Percentiles rank a stretch among this genome's conserved stretches.
Evolutionary conservation across 2,888 invertebrate species (phyloP).

Genomic region (Dysmachus trigonus): DNA sequence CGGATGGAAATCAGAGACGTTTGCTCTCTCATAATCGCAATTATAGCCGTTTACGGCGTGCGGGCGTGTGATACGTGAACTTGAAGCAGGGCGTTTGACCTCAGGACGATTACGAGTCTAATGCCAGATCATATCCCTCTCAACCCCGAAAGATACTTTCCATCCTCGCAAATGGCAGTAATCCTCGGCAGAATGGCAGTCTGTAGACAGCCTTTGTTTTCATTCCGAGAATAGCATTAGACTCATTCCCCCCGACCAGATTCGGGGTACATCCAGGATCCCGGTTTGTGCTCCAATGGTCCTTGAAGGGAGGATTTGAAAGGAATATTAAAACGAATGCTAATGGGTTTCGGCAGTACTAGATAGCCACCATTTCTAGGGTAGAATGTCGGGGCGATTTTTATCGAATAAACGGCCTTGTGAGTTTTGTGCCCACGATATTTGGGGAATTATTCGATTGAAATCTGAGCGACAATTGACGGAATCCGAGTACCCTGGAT

Average conservation of each 20-base stretch:
- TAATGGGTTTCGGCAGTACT: not conserved
- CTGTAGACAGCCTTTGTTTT: not conserved
- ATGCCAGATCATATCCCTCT: not conserved
- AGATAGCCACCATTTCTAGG: not conserved
- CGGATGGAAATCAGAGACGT: constrained; percentile 11
- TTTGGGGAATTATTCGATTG: not conserved
- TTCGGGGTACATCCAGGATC: not conserved
- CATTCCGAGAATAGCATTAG: not conserved
- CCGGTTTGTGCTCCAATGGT: not conserved
- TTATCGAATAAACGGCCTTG: not conserved
- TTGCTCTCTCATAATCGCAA: constrained; percentile 14
- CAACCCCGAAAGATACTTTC: not conserved
- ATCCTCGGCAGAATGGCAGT: not conserved
- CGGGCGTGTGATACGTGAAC: not conserved
- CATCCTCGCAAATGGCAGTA: not conserved
- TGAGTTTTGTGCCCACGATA: not conserved
- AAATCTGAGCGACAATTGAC: not conserved
- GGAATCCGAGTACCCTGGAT: not conserved
- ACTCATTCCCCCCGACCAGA: not conserved
- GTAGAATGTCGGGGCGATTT: not conserved
- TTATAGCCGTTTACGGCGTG: constrained; percentile 12
- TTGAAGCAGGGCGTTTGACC: not conserved
- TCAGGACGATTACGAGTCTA: not conserved
- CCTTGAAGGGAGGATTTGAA: not conserved
- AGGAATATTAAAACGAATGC: not conserved